Conservation (phyloP, 2,797 vertebrate genomes). For the Pangasius djambal region DNA sequence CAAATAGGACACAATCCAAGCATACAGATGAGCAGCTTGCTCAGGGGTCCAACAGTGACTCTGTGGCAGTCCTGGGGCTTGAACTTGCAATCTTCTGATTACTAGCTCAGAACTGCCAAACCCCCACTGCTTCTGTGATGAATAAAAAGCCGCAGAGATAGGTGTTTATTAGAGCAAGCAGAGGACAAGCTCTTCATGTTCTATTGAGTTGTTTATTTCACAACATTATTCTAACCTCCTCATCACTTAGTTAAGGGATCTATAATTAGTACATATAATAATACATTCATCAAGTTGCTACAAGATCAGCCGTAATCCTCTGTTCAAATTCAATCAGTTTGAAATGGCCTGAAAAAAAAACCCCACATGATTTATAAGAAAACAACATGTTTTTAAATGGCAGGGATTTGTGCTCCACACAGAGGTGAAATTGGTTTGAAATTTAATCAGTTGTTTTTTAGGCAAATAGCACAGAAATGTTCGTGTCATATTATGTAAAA, state of each 20-base stretch:
- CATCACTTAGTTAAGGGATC: neutral
- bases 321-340: neutral
- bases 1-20: neutral
- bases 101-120: neutral
- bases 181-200: neutral
- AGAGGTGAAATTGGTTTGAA: neutral
- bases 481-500: neutral
- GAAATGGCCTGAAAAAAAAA: too few species aligned
- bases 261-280: neutral
- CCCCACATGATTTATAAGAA: neutral
- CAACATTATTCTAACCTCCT: neutral
- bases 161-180: constrained; percentile 2
- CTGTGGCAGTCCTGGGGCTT: constrained; percentile 4
- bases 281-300: neutral
- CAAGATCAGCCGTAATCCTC: neutral
- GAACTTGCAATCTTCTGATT: constrained; percentile 19
- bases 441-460: neutral
- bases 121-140: neutral
- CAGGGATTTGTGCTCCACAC: neutral
- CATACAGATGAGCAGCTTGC: neutral
- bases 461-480: neutral
- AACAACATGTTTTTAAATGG: neutral
- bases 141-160: neutral
- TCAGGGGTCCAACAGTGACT: neutral
- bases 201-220: neutral